Conservation (phyloP, 2,113 vertebrate genomes). For the Amphiprion percula region DNA sequence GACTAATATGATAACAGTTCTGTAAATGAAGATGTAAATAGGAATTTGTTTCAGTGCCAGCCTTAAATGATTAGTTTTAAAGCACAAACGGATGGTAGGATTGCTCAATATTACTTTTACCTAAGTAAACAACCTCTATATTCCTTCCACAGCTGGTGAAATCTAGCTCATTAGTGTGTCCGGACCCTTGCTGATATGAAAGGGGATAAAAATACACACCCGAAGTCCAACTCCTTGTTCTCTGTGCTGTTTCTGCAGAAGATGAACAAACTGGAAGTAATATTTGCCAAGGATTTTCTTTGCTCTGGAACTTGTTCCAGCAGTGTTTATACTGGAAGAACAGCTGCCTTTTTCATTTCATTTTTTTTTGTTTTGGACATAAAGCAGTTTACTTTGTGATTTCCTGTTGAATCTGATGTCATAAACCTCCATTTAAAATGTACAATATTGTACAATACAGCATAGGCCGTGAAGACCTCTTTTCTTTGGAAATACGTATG, state of each 20-base stretch:
- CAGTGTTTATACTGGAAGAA: background rate
- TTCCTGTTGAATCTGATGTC: conserved; percentile 3
- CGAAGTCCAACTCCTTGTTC: too few relatives aligned
- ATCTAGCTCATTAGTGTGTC: background rate
- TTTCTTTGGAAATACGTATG: background rate
- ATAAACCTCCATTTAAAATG: background rate
- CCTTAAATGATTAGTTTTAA: too few relatives aligned
- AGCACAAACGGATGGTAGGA: too few relatives aligned
- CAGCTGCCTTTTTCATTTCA: background rate
- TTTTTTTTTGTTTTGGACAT: background rate
- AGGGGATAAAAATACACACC: background rate
- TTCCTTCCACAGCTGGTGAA: background rate
- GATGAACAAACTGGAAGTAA: too few relatives aligned
- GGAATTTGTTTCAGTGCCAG: too few relatives aligned
- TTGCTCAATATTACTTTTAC: background rate
- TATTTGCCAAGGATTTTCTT: background rate
- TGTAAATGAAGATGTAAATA: too few relatives aligned
- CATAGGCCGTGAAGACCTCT: background rate
- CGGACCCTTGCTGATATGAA: background rate
- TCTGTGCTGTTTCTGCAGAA: too few relatives aligned
- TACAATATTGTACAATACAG: background rate
- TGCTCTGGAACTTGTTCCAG: background rate
- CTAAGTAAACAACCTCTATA: background rate
- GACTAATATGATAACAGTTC: too few relatives aligned
- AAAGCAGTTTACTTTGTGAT: background rate